phyloP scores from a whole-genome alignment of 2,113 vertebrate species.

The Morone chrysops region DNA sequence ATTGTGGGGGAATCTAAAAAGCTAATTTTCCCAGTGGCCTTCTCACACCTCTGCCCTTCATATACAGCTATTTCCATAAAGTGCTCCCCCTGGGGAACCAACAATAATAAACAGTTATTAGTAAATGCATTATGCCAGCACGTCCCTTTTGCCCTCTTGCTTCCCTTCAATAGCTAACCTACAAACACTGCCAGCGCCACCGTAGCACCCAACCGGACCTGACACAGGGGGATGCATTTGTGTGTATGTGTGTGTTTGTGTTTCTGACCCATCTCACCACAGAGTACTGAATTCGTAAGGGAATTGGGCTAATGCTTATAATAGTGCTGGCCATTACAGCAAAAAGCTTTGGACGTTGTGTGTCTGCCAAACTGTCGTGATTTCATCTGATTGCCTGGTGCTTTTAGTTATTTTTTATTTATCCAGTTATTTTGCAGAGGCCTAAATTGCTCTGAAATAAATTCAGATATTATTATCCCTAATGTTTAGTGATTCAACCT shows the following conservation, averaged over 20 bases:
- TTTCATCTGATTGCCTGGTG: conserved; percentile 74
- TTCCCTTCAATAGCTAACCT: conserved; percentile 72
- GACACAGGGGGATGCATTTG: conserved; percentile 51
- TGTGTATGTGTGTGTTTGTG: conserved; percentile 52
- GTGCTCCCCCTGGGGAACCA: conserved; percentile 78
- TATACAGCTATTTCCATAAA: conserved; percentile 82
- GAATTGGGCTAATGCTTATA: conserved; percentile 81
- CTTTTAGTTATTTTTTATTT: conserved; percentile 78
- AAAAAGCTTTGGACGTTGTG: conserved; percentile 76
- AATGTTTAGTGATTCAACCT: conserved; percentile 71
- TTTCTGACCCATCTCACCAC: conserved; percentile 66
- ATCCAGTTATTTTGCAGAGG: conserved; percentile 67
- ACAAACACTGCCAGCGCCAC: conserved; percentile 67
- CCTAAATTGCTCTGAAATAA: conserved; percentile 74
- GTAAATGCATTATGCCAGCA: conserved; percentile 83
- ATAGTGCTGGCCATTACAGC: conserved; percentile 76
- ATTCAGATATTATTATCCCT: conserved; percentile 58
- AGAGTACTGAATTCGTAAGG: conserved; percentile 67
- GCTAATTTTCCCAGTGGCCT: conserved; percentile 78
- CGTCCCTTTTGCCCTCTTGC: conserved; percentile 78
- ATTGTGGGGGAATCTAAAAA: conserved; percentile 75
- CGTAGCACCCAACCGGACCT: conserved; percentile 66
- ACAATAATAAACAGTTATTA: conserved; percentile 86
- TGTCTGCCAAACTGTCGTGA: conserved; percentile 70
- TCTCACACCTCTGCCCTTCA: conserved; percentile 76